Evolutionary conservation across 2,888 invertebrate species (phyloP), one percentile per base, ranked within the genome.

Genomic region (Tridacna crocea): DNA sequence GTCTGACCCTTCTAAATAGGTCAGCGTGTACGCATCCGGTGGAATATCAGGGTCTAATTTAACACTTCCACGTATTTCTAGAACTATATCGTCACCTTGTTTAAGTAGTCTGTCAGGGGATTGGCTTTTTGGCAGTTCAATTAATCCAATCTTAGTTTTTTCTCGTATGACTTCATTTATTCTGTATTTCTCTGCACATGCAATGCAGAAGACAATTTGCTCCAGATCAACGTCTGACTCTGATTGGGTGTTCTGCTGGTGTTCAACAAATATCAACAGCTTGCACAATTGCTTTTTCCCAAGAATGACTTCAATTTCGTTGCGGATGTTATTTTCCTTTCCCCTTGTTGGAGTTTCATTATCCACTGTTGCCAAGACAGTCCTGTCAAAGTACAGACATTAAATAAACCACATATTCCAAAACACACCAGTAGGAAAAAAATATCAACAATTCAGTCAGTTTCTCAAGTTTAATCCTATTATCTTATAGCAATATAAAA

Each of bases 221-320:
- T 82, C 79, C 8, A 75, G 19, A n/a, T 84, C 65, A 0, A 75
- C 77, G 36, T 80, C 61, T 8, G 51, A 36, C 27, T 74, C 72
- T 6, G 55, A 51, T 55, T 75, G 72, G 8, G 70, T 65, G 60
- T 68, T 63, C n/a, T 80, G 80, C 55, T 82, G 84, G 68, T 77
- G 73, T 80, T 87, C 87, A 12, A 84, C 84, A 75, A 87, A 87
- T 47, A 87, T 80, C 4, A 87, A 48, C 19, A 84, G 74, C 63
- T 87, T 87, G 72, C 87, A 87, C 63, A 87, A 55, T 72, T 87
- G 84, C 73, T 87, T 87, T 72, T 77, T 82, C 17, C 87, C 87
- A 4, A 87, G 72, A 0, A 87, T 75, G 3, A 87, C 82, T 65
- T 87, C 87, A 84, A 87, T 87, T 74, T 87, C 87, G 15, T 79